phyloP scores from a whole-genome alignment of 2,888 invertebrate species.

The Microplitis deprimator region DNA sequence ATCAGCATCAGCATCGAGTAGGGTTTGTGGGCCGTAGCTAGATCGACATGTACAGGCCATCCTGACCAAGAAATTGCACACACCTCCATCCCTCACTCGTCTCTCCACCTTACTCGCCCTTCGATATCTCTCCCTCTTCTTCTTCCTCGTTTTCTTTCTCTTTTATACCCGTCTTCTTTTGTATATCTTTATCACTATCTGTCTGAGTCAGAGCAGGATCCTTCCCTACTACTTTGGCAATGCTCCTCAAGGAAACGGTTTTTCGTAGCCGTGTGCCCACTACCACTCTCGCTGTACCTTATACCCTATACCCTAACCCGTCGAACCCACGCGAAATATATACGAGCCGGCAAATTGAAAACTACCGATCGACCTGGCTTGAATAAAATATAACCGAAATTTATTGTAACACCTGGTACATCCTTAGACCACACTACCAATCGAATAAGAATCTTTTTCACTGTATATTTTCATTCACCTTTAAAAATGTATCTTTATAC shows the following conservation, averaged over 20 bases:
- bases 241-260: conserved; percentile 41
- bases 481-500: conserved; percentile 18
- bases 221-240: conserved; percentile 37
- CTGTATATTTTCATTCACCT: conserved; percentile 21
- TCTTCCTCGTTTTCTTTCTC: conserved; percentile 9
- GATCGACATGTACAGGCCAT: conserved; percentile 50
- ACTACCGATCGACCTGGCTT: conserved; percentile 69
- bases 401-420: conserved; percentile 71
- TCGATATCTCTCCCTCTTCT: conserved; percentile 11
- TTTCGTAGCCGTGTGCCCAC: conserved; percentile 41
- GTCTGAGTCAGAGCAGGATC: conserved; percentile 38
- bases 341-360: conserved; percentile 71
- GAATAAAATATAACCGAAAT: conserved; percentile 71
- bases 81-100: not conserved
- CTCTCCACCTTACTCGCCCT: not conserved
- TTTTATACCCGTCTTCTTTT: not conserved
- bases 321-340: conserved; percentile 62
- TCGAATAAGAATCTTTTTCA: conserved; percentile 41
- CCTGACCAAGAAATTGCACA: conserved; percentile 68
- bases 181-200: conserved; percentile 36
- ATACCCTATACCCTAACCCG: conserved; percentile 15
- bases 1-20: conserved; percentile 5
- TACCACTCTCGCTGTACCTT: conserved; percentile 27
- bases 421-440: conserved; percentile 52
- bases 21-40: conserved; percentile 15